Evolutionary conservation across 2,888 invertebrate species (phyloP), one percentile per base, ranked within the genome.

Genomic region (Eupithecia vulgata): DNA sequence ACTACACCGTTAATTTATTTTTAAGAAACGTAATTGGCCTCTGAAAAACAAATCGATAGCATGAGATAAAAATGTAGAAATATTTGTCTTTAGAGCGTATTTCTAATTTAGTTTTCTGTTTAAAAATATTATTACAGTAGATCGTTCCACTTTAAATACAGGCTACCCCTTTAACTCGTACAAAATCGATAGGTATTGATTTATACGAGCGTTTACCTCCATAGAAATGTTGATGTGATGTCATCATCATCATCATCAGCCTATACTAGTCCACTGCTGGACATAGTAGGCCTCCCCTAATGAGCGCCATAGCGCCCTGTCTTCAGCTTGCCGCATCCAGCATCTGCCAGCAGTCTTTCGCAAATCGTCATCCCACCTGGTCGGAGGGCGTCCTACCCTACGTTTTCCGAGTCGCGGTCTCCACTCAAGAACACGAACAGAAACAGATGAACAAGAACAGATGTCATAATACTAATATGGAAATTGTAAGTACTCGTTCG

Each of bases 401-500:
- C n/a, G n/a, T n/a, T n/a, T n/a, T n/a, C n/a, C n/a, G n/a, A n/a
- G n/a, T n/a, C n/a, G n/a, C n/a, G n/a, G n/a, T n/a, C n/a, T n/a
- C n/a, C n/a, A n/a, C n/a, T n/a, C n/a, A n/a, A n/a, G n/a, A n/a
- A n/a, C n/a, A n/a, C n/a, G n/a, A n/a, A n/a, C n/a, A n/a, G n/a
- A n/a, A n/a, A n/a, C n/a, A n/a, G n/a, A n/a, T n/a, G n/a, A n/a
- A n/a, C n/a, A n/a, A n/a, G n/a, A n/a, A n/a, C n/a, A n/a, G n/a
- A n/a, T n/a, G n/a, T n/a, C 30, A 1, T 37, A 8, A 37, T 4
- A 64, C 21, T 37, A 37, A 35, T 21, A 40, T 37, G 64, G 21
- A 62, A 64, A 64, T 34, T 64, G 34, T 37, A 37, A 40, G 35
- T 64, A 25, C 40, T 42, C 12, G 12, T 17, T 57, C 78, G 80